Conservation (phyloP, 1,140 invertebrate species). For the Maconellicoccus hirsutus region DNA sequence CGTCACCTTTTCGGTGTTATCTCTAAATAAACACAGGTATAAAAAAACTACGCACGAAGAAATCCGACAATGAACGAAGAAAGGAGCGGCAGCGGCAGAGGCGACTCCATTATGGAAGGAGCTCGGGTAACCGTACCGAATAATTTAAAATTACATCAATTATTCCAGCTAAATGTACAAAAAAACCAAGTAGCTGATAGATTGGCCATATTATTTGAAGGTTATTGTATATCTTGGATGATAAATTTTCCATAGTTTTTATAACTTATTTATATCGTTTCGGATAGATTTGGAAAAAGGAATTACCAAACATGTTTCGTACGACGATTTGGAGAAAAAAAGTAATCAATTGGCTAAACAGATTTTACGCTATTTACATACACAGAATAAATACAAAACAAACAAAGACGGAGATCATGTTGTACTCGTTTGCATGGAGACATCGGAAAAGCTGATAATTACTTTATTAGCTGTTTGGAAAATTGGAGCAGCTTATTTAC, state of each 20-base stretch:
- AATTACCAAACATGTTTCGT: not conserved
- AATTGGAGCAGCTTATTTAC: constrained; percentile 67
- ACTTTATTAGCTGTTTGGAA: constrained; percentile 64
- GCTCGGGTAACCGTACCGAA: not conserved
- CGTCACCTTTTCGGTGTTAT: too few relatives aligned
- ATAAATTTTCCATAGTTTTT: not conserved
- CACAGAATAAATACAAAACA: constrained; percentile 33
- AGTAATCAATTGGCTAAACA: constrained; percentile 46
- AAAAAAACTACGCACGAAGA: too few relatives aligned
- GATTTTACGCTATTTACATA: constrained; percentile 35
- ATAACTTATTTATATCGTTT: too few relatives aligned
- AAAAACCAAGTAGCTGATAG: not conserved
- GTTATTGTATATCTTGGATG: not conserved
- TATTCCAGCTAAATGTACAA: not conserved
- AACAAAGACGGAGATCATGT: constrained; percentile 54
- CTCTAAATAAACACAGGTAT: too few relatives aligned
- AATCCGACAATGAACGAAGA: not conserved
- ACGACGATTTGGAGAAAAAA: not conserved
- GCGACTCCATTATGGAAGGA: constrained; percentile 6
- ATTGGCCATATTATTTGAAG: not conserved
- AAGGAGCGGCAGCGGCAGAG: not conserved
- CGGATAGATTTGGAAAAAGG: not conserved
- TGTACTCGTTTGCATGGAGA: constrained; percentile 62
- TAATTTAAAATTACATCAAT: not conserved
- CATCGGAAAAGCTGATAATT: constrained; percentile 54